Conservation (phyloP, 1,140 invertebrate species). For the Elymnias hypermnestra region DNA sequence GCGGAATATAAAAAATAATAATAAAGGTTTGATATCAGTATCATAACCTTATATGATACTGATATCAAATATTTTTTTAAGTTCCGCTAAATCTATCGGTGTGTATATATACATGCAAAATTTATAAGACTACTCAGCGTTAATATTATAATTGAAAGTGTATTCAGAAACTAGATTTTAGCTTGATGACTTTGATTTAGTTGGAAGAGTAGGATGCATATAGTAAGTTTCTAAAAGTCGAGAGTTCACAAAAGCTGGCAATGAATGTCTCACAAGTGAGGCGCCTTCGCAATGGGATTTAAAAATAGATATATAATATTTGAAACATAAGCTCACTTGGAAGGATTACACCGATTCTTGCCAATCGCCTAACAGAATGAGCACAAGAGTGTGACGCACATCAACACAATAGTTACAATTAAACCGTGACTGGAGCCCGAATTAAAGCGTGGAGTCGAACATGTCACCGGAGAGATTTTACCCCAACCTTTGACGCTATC, state of each 20-base stretch:
- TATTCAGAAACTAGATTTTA: conserved; percentile 17
- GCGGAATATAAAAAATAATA: no score
- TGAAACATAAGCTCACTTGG: conserved; percentile 58
- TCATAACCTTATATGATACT: no score
- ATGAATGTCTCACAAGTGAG: conserved; percentile 72
- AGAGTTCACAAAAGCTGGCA: conserved; percentile 50
- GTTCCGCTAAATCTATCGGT: no score
- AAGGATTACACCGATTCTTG: conserved; percentile 53
- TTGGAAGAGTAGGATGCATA: conserved; percentile 17
- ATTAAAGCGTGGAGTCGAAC: conserved; percentile 32
- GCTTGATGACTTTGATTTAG: conserved; percentile 19
- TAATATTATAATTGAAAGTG: conserved; percentile 18
- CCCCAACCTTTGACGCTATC: conserved; percentile 21
- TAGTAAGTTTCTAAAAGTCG: conserved; percentile 19
- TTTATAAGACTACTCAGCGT: conserved; percentile 18
- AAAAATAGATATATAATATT: conserved; percentile 38
- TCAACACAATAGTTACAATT: conserved; percentile 68
- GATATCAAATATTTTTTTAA: no score
- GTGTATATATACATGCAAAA: conserved; percentile 22
- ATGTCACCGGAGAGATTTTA: conserved; percentile 21
- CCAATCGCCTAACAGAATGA: conserved; percentile 61
- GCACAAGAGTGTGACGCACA: conserved; percentile 72
- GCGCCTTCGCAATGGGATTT: conserved; percentile 60
- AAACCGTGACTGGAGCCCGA: conserved; percentile 46
- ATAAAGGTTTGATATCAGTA: no score